Evolutionary conservation across 1,140 invertebrate genomes (phyloP).

Genomic region (Lineus longissimus): DNA sequence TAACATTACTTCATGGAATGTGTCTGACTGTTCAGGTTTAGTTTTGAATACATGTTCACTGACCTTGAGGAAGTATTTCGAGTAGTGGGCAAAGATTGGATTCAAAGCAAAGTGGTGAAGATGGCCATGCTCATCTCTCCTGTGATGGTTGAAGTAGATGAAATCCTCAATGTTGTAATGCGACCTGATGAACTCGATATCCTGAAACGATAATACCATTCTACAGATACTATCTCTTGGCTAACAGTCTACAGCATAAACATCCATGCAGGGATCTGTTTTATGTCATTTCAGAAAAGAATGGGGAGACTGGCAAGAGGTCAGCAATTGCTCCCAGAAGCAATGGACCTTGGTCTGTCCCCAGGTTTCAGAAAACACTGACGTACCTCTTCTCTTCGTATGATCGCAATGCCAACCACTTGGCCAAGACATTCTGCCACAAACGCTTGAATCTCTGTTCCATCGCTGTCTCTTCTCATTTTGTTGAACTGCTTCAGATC

Average conservation of each 20-base stretch:
- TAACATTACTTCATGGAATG: background rate
- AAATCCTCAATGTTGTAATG: constrained; percentile 60
- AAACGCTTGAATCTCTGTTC: constrained; percentile 50
- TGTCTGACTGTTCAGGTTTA: too few species aligned
- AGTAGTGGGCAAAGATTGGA: constrained; percentile 60
- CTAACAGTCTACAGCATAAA: background rate
- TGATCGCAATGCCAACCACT: constrained; percentile 49
- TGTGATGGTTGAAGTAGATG: constrained; percentile 55
- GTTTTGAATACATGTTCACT: too few species aligned
- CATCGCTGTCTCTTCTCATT: constrained; percentile 44
- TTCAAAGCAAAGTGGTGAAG: constrained; percentile 58
- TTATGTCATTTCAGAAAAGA: too few species aligned
- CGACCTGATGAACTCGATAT: constrained; percentile 54
- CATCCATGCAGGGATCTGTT: background rate
- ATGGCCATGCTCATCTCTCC: constrained; percentile 53
- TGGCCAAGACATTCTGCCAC: constrained; percentile 53
- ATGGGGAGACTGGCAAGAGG: too few species aligned
- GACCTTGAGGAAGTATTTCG: constrained; percentile 59
- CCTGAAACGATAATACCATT: constrained; percentile 27
- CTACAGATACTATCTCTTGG: background rate
- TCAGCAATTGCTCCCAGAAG: too few species aligned
- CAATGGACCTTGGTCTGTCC: too few species aligned
- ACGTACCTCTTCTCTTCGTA: constrained; percentile 52
- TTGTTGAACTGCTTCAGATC: constrained; percentile 44
- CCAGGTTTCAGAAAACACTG: too few species aligned